Base-by-base conservation (phyloP, 92 coral and sea anemone species). In the Plumapathes pennacea region DNA sequence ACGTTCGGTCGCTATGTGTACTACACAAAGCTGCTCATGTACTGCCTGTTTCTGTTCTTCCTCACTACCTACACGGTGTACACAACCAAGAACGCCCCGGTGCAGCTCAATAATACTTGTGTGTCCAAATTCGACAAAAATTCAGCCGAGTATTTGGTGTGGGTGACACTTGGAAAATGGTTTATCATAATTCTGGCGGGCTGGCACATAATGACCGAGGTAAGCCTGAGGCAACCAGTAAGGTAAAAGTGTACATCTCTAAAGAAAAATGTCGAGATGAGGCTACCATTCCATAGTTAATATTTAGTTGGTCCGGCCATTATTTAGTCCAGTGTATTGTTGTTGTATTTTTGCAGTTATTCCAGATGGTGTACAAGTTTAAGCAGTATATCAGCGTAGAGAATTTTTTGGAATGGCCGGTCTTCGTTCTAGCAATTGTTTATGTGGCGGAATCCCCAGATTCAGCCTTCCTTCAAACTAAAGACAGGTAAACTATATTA, bases 381-480 rank as follows among this genome's bases (percentile, higher is more conserved):
- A 43, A 26, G 25, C 86, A 84, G 19, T 92, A 92, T 46, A 23
- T 84, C 20, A 36, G 46, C 6, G 83, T 78, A 81, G 95, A 89
- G 69, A 92, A 92, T 60, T 77, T 80, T 5, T 31, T 92, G 62
- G 98, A 92, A 55, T 81, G 90, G 87, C 38, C 63, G 3, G 81
- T 84, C 26, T 92, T 80, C 36, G 46, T 84, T 32, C 64, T 82
- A 2, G 89, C 98, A 4, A 69, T 92, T 25, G 38, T 77, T 3
- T 92, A 84, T 32, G 94, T 92, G 19, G 76, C 90, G 0, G 80
- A 82, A n/a, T n/a, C n/a, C n/a, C n/a, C n/a, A n/a, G n/a, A n/a
- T n/a, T n/a, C n/a, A n/a, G n/a, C n/a, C n/a, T n/a, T n/a, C n/a
- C n/a, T n/a, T n/a, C n/a, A n/a, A n/a, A n/a, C n/a, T n/a, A n/a